A percentile compares a stretch with the other conserved stretches of the same genome.
Evolutionary conservation across 2,888 invertebrate species (phyloP).

Genomic region (Parnassius orleans): DNA sequence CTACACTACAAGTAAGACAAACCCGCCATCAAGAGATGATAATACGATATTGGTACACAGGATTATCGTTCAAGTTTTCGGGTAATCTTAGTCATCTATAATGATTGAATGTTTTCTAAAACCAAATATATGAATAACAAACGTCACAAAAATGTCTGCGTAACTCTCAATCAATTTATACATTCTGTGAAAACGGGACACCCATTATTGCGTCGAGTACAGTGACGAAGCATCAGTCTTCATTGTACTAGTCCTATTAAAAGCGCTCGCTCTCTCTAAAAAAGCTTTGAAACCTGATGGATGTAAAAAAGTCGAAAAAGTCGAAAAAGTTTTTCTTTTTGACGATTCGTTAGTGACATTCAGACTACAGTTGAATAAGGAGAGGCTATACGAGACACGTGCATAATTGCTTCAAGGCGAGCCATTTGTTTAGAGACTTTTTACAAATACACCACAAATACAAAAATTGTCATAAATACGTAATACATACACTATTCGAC

Average conservation of each 20-base stretch:
- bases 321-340: conserved; percentile 36
- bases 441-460: too few species aligned
- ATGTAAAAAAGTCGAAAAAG: conserved; percentile 33
- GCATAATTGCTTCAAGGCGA: background rate
- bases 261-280: conserved; percentile 37
- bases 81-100: too few species aligned
- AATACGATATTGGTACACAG: too few species aligned
- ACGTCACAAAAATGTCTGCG: conserved; percentile 4
- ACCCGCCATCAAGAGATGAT: too few species aligned
- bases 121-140: background rate
- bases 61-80: too few species aligned
- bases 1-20: too few species aligned
- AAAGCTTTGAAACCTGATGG: conserved; percentile 38
- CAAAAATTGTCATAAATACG: too few species aligned
- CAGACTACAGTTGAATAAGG: conserved; percentile 33
- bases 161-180: conserved; percentile 19
- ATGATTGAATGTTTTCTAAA: too few species aligned
- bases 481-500: too few species aligned
- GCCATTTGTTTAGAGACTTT: too few species aligned
- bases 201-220: conserved; percentile 2
- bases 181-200: conserved; percentile 4
- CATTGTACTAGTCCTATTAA: conserved; percentile 35
- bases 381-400: background rate
- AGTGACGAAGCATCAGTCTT: conserved; percentile 27
- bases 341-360: conserved; percentile 26